Base-by-base conservation (phyloP, 2,888 invertebrate genomes). In the Apamea anceps region DNA sequence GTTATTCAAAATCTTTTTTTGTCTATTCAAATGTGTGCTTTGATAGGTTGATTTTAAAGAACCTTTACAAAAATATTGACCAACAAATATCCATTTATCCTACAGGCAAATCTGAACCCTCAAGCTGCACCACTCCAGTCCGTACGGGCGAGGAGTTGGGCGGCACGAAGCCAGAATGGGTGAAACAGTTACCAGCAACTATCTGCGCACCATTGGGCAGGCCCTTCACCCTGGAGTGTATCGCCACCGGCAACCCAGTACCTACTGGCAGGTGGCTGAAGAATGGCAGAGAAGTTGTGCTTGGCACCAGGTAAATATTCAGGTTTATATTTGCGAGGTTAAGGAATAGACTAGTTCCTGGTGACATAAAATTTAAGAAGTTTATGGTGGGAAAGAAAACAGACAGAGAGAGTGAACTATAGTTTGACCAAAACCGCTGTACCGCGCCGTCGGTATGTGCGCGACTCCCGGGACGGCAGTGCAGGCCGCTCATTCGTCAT, bases 101-200 rank as follows among this genome's bases (percentile, higher is more conserved):
- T 6, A 1, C 90, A 97, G 97, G 98, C 54, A 98, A 99, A 90
- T 98, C 98, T 90, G 98, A 99, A 94, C 98, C 99, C 0, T 99
- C 99, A 88, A 97, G 98, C 13, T 99, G 99, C 94, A 99, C 99
- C 0, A 98, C 98, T 63, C 99, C 99, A 0, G 99, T 99, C 74
- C 98, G 98, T 89, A 98, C 99, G 0, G 99, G 99, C 92, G 99
- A 99, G 94, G 98, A 99, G 80, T 97, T 98, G 85, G 99, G 99
- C 21, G 99, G 99, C 60, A 98, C 98, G 78, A 99, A 98, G 92
- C 99, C 99, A 0, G 99, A 99, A 93, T 99, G 99, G 98, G 96
- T 99, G 80, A 97, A 98, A 72, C 97, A 98, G 78, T 96, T 99
- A 81, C 98, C 98, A 21, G 98, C 98, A 21, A 98, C 98, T 89